Base-by-base conservation (phyloP, 2,113 vertebrate species). In the Pterophyllum scalare region DNA sequence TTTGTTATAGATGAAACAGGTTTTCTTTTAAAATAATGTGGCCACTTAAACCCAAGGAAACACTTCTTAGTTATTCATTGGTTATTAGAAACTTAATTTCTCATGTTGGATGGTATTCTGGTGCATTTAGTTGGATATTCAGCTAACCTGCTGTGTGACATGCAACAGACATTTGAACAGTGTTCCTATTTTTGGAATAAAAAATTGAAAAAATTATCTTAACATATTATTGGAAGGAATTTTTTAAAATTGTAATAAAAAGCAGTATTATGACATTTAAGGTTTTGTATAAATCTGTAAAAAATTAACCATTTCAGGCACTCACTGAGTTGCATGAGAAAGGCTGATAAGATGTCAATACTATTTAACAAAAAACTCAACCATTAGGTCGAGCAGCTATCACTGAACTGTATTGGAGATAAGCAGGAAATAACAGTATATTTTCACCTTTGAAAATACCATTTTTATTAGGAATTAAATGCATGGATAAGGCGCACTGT, bases 1-100 rank as follows among this genome's bases (percentile, higher is more conserved):
- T 49, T 15, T 49, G 12, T 46, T 46, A 46, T 46, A 5, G 13
- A 13, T 46, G 12, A 46, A 46, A 46, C 1, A 31, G 17, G 0
- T 70, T 70, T 67, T 70, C 15, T 19, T 17, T 54, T 8, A 52
- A 52, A 52, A 52, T 6, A 54, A 20, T 49, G 46, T 14, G 4
- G 15, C 46, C 46, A 31, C 52, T 31, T 72, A 72, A 72, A 0
- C 26, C 65, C 43, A n/a, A 49, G 20, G 52, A 13, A 52, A 31
- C 13, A 8, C 28, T 26, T 72, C 19, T 26, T 28, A 0, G 24
- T 70, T 43, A 70, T 49, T 70, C 46, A 70, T 70, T 70, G 28
- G 40, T 70, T 70, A 0, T 70, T 14, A 49, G 11, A 49, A 70
- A 26, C 22, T 31, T 52, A 31, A 70, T 70, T 70, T 70, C 6